Evolutionary conservation across 1,140 invertebrate genomes (phyloP), one percentile per base, ranked within the genome.

Genomic region (Pectinophora gossypiella): DNA sequence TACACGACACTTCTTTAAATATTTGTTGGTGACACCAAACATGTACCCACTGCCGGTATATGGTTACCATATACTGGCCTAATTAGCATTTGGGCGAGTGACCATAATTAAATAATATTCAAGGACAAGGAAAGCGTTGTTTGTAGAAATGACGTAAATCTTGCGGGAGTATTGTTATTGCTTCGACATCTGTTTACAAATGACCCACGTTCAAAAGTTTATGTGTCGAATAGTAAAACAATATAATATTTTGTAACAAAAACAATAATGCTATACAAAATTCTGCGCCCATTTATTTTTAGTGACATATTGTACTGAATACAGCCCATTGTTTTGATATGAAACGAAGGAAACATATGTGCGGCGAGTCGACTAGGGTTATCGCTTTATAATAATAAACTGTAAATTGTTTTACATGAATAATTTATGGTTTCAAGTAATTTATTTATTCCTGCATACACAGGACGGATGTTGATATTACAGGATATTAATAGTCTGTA

Each of bases 251-350:
- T 40, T 13, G 42, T 44, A 20, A 44, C 19, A 44, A 44, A 44
- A 44, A 44, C 42, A 40, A 12, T 44, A 21, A 19, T 38, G 18
- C 13, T 44, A 64, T 53, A 62, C 58, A 52, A 61, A 61, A 40
- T 40, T 19, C 10, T 21, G 19, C 9, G 50, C 51, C 56, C 61
- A 68, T 68, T 68, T 67, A 68, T 78, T 75, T 70, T 73, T 76
- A 70, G 62, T 64, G 64, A 69, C 67, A 73, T 71, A 76, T 78
- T 72, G 69, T 75, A 56, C 62, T 61, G 64, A 68, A 68, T 68
- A 54, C 59, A 44, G 61, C 46, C 68, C 62, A 75, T 72, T 75
- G 72, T 79, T 72, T 62, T 44, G 47, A 54, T 10, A 42, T 47
- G n/a, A 40, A 40, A 40, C n/a, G 36, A 40, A 49, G 57, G 59